Evolutionary conservation across 2,888 invertebrate species (phyloP).

Genomic region (Drymonia ruficornis): DNA sequence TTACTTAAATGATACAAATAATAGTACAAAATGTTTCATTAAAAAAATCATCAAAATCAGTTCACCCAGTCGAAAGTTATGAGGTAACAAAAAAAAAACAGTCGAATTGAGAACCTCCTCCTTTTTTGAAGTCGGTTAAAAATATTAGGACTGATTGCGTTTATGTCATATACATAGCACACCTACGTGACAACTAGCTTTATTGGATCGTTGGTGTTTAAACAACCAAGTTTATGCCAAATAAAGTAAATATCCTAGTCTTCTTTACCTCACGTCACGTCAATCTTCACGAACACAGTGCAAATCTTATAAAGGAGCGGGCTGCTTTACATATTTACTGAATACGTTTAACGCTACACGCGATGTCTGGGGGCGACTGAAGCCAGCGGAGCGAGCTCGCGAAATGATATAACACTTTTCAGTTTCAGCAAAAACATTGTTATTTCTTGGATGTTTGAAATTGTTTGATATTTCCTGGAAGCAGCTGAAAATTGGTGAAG

Average conservation of each 20-base stretch:
- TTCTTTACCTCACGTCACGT: constrained; percentile 10
- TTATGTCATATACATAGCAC: no score
- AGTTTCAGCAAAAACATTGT: neutral
- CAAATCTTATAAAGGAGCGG: constrained; percentile 15
- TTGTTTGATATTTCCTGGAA: neutral
- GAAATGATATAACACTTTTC: constrained; percentile 1
- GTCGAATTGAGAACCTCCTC: no score
- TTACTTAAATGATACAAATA: no score
- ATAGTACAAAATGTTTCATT: no score
- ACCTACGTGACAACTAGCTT: no score
- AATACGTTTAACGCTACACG: constrained; percentile 24
- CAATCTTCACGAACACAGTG: constrained; percentile 15
- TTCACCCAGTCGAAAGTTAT: no score
- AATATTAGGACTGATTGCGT: no score
- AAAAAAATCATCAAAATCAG: no score
- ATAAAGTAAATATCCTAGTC: neutral
- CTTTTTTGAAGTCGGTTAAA: no score
- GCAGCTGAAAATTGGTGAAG: no score
- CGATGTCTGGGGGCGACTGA: constrained; percentile 16
- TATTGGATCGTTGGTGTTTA: neutral
- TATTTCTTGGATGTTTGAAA: neutral
- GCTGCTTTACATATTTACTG: constrained; percentile 32
- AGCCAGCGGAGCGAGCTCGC: neutral
- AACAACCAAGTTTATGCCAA: neutral
- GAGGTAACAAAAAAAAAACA: no score